Evolutionary conservation across 1,140 invertebrate genomes (phyloP).

Genomic region (Caerostris darwini): DNA sequence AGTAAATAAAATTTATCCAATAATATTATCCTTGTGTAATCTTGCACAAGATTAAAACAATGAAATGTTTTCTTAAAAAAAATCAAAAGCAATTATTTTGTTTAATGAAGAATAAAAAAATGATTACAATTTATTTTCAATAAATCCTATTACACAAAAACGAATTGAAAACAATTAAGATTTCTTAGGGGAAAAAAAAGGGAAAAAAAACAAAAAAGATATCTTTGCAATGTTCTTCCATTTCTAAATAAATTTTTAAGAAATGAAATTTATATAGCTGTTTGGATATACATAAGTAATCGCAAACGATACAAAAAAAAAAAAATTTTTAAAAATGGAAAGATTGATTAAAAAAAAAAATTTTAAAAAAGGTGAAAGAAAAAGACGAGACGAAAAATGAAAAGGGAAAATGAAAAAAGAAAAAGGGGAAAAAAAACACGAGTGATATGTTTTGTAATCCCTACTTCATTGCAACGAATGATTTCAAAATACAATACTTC

Average conservation of each 20-base stretch:
- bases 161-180: background rate
- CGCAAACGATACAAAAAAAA: background rate
- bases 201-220: background rate
- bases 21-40: no score
- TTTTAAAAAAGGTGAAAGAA: background rate
- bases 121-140: no score
- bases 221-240: background rate
- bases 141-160: background rate
- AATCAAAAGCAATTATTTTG: no score
- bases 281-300: background rate
- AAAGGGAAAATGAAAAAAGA: background rate
- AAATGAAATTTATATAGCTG: background rate
- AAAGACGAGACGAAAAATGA: background rate
- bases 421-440: background rate
- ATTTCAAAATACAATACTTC: conserved; percentile 27
- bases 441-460: background rate
- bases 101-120: no score
- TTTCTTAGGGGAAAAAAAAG: background rate
- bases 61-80: no score
- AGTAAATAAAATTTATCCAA: no score
- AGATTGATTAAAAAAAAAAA: background rate
- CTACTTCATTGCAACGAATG: background rate
- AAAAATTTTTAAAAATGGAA: background rate
- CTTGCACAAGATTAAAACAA: no score
- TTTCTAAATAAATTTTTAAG: background rate